Evolutionary conservation across 2,888 invertebrate genomes (phyloP).

Genomic region (Caenorhabditis wallacei): DNA sequence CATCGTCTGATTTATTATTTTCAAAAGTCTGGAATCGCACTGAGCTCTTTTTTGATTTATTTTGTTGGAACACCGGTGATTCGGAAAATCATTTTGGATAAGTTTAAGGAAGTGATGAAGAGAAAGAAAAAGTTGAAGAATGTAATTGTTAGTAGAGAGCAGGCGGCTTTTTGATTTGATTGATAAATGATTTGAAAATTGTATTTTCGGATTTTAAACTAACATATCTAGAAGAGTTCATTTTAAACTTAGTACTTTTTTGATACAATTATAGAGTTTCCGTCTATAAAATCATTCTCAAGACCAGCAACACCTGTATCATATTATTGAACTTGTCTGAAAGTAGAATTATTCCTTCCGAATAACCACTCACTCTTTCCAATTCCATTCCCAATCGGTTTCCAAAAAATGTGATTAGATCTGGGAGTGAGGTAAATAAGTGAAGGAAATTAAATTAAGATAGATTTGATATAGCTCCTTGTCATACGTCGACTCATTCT

Average conservation of each 20-base stretch:
- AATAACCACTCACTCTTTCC: too few species aligned
- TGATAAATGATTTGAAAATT: neutral
- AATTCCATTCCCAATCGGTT: neutral
- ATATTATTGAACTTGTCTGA: too few species aligned
- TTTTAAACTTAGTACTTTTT: too few species aligned
- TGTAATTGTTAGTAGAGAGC: neutral
- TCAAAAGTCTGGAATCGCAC: neutral
- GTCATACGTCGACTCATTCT: neutral
- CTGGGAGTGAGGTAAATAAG: slow-evolving; percentile 9
- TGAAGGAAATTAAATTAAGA: slow-evolving; percentile 10
- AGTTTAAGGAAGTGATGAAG: neutral
- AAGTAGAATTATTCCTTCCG: too few species aligned
- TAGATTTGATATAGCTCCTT: neutral
- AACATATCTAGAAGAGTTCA: too few species aligned
- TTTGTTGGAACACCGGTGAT: neutral
- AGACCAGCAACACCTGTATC: too few species aligned
- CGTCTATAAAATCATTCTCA: too few species aligned
- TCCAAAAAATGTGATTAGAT: neutral
- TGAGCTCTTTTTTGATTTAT: neutral
- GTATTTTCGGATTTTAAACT: neutral
- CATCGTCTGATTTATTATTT: neutral
- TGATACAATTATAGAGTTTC: too few species aligned
- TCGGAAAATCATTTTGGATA: neutral
- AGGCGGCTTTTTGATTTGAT: too few species aligned
- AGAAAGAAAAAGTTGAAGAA: neutral